Conservation (phyloP, 2,888 invertebrate species). For the Drosophila greeni region DNA sequence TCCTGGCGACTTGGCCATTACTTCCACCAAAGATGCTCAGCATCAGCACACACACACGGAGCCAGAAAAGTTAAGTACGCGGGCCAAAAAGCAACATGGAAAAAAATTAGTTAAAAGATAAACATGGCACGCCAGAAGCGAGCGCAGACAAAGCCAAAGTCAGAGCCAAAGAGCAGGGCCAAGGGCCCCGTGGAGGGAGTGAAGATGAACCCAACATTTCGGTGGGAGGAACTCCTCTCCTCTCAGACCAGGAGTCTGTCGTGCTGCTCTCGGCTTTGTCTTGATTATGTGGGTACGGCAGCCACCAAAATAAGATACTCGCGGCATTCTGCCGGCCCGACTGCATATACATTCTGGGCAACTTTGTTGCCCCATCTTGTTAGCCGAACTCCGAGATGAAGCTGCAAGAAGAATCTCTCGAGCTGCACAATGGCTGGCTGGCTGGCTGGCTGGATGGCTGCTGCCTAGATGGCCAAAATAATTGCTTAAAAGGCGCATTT, state of each 20-base stretch:
- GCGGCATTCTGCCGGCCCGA: constrained; percentile 42
- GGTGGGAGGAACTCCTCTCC: constrained; percentile 2
- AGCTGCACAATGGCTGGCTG: constrained; percentile 63
- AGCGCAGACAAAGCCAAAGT: constrained; percentile 64
- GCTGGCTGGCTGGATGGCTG: constrained; percentile 12
- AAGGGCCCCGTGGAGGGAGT: constrained; percentile 2
- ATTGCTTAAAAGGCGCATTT: constrained; percentile 69
- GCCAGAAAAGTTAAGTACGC: constrained; percentile 59
- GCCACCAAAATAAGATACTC: constrained; percentile 66
- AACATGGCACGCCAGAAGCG: constrained; percentile 68
- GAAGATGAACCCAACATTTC: constrained; percentile 10
- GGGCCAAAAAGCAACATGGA: constrained; percentile 57
- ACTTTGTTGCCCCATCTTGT: constrained; percentile 51
- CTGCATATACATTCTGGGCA: constrained; percentile 43
- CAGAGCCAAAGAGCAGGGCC: constrained; percentile 48
- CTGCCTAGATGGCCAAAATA: constrained; percentile 46
- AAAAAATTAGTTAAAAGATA: constrained; percentile 75
- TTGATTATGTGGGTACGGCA: constrained; percentile 68
- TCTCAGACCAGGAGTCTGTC: too few relatives aligned
- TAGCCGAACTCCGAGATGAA: constrained; percentile 20
- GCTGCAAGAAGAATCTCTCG: constrained; percentile 39
- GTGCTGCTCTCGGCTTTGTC: constrained; percentile 65
- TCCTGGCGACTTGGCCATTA: constrained; percentile 71
- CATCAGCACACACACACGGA: constrained; percentile 45
- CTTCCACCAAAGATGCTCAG: constrained; percentile 70